Percentiles rank a stretch among this genome's conserved stretches.
These are phyloP conservation scores for Vipera ursinii DNA, from an alignment of 2,797 vertebrate genomes.

Conservation along the genomic window DNA sequence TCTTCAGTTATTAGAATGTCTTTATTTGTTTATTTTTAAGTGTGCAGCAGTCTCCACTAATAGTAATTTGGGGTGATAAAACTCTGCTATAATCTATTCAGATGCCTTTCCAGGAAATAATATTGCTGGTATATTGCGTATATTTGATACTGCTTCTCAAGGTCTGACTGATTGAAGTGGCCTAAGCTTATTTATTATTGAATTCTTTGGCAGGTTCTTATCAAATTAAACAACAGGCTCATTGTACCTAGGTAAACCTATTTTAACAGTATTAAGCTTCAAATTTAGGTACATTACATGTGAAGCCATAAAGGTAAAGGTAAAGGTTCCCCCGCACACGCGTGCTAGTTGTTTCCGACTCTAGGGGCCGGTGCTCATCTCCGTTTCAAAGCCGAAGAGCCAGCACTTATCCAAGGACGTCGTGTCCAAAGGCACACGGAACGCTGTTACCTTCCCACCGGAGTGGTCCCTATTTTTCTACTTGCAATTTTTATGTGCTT, in stretches of 20 bases:
- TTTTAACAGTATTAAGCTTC: neutral
- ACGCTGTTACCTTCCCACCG: too few species aligned
- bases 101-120: constrained; percentile 52
- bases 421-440: too few species aligned
- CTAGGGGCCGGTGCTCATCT: too few species aligned
- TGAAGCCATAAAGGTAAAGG: neutral
- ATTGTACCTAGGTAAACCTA: neutral
- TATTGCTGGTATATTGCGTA: constrained; percentile 32
- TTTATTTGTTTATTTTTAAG: constrained; percentile 71
- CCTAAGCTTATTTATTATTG: constrained; percentile 41
- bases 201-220: constrained; percentile 22
- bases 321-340: too few species aligned
- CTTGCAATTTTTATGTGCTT: too few species aligned
- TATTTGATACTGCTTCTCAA: constrained; percentile 60
- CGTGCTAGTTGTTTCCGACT: too few species aligned
- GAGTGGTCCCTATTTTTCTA: too few species aligned
- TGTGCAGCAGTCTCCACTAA: constrained; percentile 61
- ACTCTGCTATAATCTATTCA: constrained; percentile 60
- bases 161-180: constrained; percentile 39
- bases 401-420: too few species aligned
- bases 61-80: constrained; percentile 65
- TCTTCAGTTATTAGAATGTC: constrained; percentile 74
- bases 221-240: constrained; percentile 24
- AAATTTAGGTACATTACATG: neutral
- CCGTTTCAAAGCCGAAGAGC: too few species aligned